Base-by-base conservation (phyloP, 2,888 invertebrate species). In the Dugesia japonica region DNA sequence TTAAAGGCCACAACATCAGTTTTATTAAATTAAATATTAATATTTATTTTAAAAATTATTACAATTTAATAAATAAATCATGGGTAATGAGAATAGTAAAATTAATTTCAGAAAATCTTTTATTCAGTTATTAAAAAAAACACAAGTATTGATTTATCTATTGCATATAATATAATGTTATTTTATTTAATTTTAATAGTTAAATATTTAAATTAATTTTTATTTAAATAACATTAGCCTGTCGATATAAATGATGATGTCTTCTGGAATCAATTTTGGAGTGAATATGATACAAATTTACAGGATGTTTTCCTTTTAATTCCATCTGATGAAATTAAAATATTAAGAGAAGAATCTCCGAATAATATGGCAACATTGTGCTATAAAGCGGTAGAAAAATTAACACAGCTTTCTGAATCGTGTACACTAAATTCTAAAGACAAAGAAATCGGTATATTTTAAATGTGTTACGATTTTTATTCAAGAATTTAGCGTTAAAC, bases 261-360 rank as follows among this genome's bases (percentile, higher is more conserved):
- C 76, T 98, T 98, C 85, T 99, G 98, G 98, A 93, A 94, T 83
- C 95, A 98, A 85, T 95, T 99, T 83, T 98, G 97, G 97, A 91
- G 91, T 71, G 94, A 95, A 81, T 92, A 91, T 83, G 91, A 92
- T 42, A 91, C 92, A 9, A 91, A 89, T 81, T 90, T 94, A 0
- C 84, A 85, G 78, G 98, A 98, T 87, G 92, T 99, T 27, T 99
- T 97, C 83, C 92, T 94, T 0, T 86, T 97, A 81, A 92, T 98
- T 77, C 94, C 97, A 9, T 92, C 95, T 0, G 89, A 90, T 0
- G 98, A 99, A 86, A 94, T 98, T 80, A 88, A 95, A 76, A 89
- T 90, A 0, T 84, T 92, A 78, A 86, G 93, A 23, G 92, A 93
- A 86, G 92, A 92, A 83, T 90, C 92, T 0, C 97, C 98, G 0